phyloP scores from a whole-genome alignment of 2,113 vertebrate genomes.

The Chloroceryle aenea region DNA sequence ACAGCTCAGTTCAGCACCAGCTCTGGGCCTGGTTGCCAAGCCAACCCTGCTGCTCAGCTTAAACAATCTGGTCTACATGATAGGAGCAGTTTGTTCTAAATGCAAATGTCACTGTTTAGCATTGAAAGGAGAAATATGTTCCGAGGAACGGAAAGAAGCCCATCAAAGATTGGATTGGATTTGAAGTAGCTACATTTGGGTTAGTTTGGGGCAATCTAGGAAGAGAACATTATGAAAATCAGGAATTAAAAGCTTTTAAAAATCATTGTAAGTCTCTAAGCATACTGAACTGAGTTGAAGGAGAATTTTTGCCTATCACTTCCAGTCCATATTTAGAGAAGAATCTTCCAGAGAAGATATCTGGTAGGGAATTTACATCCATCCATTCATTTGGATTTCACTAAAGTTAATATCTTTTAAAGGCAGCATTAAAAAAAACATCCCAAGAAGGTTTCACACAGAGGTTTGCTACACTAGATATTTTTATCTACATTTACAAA shows the following conservation, averaged over 20 bases:
- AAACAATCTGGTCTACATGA: accelerated
- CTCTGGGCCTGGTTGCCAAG: background rate
- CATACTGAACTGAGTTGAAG: background rate
- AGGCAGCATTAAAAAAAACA: background rate
- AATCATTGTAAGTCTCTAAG: background rate
- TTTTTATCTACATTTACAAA: background rate
- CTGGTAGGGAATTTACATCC: background rate
- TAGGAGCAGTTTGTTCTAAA: accelerated
- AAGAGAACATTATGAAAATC: background rate
- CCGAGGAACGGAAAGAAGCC: background rate
- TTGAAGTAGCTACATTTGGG: background rate
- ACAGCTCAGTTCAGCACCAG: background rate
- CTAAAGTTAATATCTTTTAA: background rate
- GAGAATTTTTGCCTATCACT: background rate
- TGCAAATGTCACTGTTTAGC: background rate
- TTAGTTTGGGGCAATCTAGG: background rate
- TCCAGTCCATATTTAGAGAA: background rate
- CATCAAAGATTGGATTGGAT: background rate
- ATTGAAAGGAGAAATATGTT: background rate
- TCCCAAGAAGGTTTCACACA: background rate
- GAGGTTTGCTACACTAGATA: background rate
- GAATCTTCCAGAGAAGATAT: background rate
- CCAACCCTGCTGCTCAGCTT: background rate
- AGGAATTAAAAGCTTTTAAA: background rate
- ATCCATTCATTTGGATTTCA: background rate